Evolutionary conservation across 2,797 vertebrate genomes (phyloP).

Genomic region (Halcyon badia): DNA sequence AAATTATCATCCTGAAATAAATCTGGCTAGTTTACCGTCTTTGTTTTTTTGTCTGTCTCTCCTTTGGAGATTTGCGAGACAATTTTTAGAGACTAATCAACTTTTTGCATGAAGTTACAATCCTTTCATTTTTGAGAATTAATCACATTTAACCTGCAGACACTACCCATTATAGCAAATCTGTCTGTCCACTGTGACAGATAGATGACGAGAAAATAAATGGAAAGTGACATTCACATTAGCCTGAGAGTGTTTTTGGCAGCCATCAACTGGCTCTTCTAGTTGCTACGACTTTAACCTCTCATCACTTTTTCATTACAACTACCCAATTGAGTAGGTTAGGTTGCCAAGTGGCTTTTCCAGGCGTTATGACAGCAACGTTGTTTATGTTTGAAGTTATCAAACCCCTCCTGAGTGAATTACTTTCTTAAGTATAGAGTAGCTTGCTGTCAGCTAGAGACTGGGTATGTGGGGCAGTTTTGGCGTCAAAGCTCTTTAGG

Average conservation of each 20-base stretch:
- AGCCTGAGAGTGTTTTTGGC: constrained; percentile 38
- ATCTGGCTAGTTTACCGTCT: neutral
- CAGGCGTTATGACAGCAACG: constrained; percentile 42
- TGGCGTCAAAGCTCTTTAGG: neutral
- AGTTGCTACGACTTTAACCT: constrained; percentile 15
- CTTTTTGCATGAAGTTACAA: constrained; percentile 12
- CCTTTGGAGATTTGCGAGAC: constrained; percentile 4
- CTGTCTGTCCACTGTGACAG: constrained; percentile 51
- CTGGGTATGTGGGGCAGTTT: neutral
- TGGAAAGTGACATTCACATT: constrained; percentile 64
- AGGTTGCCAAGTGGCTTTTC: constrained; percentile 15
- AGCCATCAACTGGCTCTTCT: constrained; percentile 50
- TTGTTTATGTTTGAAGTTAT: constrained; percentile 50
- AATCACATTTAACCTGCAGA: constrained; percentile 58
- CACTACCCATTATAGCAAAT: constrained; percentile 51
- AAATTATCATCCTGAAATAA: constrained; percentile 10
- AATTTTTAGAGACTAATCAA: constrained; percentile 39
- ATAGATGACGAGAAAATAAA: constrained; percentile 66
- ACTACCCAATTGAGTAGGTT: constrained; percentile 6
- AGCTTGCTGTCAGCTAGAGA: neutral
- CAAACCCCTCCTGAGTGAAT: neutral
- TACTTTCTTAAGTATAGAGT: neutral
- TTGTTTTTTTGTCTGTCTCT: neutral
- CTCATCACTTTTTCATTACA: constrained; percentile 63
- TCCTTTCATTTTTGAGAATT: constrained; percentile 58